Conservation (phyloP, 2,888 invertebrate genomes). For the Xestobium rufovillosum region DNA sequence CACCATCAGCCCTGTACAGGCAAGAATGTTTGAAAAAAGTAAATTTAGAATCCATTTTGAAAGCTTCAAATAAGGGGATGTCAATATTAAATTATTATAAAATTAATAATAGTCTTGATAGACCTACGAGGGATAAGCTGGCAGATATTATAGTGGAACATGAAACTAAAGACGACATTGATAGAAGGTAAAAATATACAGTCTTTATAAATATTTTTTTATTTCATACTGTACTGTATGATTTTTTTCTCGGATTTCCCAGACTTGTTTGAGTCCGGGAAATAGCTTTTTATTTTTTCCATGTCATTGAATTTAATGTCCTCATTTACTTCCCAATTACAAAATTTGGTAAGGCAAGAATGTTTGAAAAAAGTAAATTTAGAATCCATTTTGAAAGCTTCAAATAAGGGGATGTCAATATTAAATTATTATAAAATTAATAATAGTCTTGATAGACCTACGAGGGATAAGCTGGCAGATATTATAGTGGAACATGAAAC, state of each 20-base stretch:
- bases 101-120: constrained; percentile 1
- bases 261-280: no score
- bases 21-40: background rate
- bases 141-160: background rate
- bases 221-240: no score
- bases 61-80: constrained; percentile 24
- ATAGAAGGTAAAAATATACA: background rate
- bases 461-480: constrained; percentile 1
- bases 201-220: background rate
- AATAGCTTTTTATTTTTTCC: no score
- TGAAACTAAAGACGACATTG: constrained; percentile 1
- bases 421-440: constrained; percentile 1
- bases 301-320: no score
- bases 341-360: no score
- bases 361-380: background rate
- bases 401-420: constrained; percentile 24
- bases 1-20: background rate
- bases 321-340: no score
- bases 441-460: constrained; percentile 3
- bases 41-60: background rate
- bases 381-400: background rate
- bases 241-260: no score
- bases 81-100: constrained; percentile 1
- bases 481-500: background rate
- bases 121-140: constrained; percentile 1